A percentile compares a stretch with the other conserved stretches of the same genome.
Evolutionary conservation across 35 echinoderm and acorn worm genomes (phyloP).

Genomic region (Apostichopus californicus): DNA sequence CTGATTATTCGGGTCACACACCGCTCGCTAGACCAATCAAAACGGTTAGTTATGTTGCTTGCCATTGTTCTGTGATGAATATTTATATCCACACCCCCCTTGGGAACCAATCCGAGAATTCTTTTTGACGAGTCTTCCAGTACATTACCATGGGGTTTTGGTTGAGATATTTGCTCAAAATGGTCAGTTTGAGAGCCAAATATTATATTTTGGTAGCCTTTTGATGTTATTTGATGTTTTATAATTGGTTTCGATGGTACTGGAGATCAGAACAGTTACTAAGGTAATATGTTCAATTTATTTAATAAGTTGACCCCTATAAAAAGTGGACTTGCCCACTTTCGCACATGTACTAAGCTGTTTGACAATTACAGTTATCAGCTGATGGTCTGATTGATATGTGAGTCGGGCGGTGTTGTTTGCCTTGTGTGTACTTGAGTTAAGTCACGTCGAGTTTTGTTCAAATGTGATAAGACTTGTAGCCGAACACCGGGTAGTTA

Average conservation of each 20-base stretch:
- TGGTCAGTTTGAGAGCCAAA: no score
- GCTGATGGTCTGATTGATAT: background rate
- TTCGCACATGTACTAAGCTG: background rate
- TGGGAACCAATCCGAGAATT: background rate
- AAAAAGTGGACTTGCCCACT: background rate
- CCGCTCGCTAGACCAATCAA: slow-evolving; percentile 9
- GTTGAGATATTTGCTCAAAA: no score
- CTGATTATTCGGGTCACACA: background rate
- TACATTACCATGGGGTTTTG: no score
- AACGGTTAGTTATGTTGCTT: background rate
- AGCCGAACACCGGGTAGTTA: no score
- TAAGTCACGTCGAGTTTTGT: no score
- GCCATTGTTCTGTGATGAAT: background rate
- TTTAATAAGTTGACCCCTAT: background rate
- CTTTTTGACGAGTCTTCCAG: no score
- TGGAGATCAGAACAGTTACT: no score
- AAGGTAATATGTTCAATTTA: no score
- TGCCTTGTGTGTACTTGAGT: background rate
- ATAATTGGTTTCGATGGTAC: no score
- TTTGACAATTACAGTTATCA: slow-evolving; percentile 2
- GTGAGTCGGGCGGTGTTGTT: background rate
- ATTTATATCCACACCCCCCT: slow-evolving; percentile 3
- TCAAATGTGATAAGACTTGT: no score
- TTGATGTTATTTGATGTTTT: no score
- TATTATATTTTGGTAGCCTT: no score